Base-by-base conservation (phyloP, 2,888 invertebrate genomes). In the Caenorhabditis doughertyi region DNA sequence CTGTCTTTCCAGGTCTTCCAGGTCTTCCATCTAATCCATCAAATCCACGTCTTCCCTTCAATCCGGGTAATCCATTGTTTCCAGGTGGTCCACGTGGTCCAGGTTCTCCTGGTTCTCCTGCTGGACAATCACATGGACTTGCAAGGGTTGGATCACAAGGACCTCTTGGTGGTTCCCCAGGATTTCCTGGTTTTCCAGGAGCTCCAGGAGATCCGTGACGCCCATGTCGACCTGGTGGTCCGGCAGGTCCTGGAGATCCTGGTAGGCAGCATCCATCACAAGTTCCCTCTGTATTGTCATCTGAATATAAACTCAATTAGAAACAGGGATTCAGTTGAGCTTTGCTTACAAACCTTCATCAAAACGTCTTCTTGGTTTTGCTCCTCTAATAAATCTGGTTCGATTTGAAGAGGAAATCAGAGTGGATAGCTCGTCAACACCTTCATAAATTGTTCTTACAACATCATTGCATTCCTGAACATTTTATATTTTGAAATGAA, bases 201-300 rank as follows among this genome's bases (percentile, higher is more conserved):
- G 84, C 81, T 65, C 81, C 84, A 2, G 64, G 68, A 21, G 65
- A 27, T 58, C 81, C 81, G 51, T 72, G 79, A 25, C 77, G 64
- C 32, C 83, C 83, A 25, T 81, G 62, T 25, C 73, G 70, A 11
- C 83, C 82, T n/a, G 79, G 77, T 3, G 67, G 49, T 5, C 88
- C 88, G 9, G 72, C 56, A 1, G 82, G 49, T 32, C 84, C 84
- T 7, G 88, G 88, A 11, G 88, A 85, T 58, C 89, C 89, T 27
- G 89, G 88, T 27, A 88, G 77, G 77, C 89, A 89, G 72, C 89
- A 89, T 35, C 79, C 74, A 25, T 86, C 86, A 65, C 89, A 90
- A 4, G 64, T 62, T 35, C 35, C 62, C 27, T 60, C 60, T 4
- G 27, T 49, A 0, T 27, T 42, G 2, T 76, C 68, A n/a, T 68